Evolutionary conservation across 2,113 vertebrate species (phyloP), one percentile per base, ranked within the genome.

Genomic region (Myocastor coypus): DNA sequence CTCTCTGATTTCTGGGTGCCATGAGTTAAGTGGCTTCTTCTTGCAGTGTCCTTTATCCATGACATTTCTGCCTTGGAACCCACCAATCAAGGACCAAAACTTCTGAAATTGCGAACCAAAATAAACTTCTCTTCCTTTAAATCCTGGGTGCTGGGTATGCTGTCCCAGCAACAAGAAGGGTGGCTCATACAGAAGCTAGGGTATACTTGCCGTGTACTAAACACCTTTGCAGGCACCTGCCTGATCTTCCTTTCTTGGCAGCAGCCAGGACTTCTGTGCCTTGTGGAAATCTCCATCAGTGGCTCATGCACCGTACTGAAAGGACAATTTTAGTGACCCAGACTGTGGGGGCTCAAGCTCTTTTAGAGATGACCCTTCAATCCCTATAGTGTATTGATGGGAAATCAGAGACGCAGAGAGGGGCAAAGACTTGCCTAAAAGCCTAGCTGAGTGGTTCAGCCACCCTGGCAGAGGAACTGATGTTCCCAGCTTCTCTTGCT

Each of bases 331-430:
- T 52, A 78, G 46, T 0, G 11, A 17, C 17, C 57, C 26, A 71
- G 75, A 42, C 24, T 40, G 8, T 52, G 30, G 57, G 91, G 59
- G 26, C 37, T 66, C 16, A 94, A 40, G 4, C 9, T 9, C 13
- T 9, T 10, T 61, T 50, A 13, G 26, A 75, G 46, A 50, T 69
- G 34, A 57, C 42, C 37, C 64, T 93, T 82, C 68, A 52, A 52
- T 12, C 1, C 16, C 30, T 46, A 26, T 9, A 12, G 20, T 26
- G 24, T 32, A 46, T 7, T n/a, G 11, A 22, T 0, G 2, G 46
- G 17, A 6, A 30, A 64, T 22, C 16, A 77, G 73, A 77, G 34
- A 22, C 12, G 14, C 55, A 71, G 57, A n/a, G 12, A 63, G 10
- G 73, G 32, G 57, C 37, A 59, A 46, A n/a, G 52, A 59, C 16